Percentiles rank a stretch among this genome's conserved stretches.
These are phyloP conservation scores for Drosophila quinaria DNA, from an alignment of 2,888 invertebrate genomes.

Conservation along the genomic window DNA sequence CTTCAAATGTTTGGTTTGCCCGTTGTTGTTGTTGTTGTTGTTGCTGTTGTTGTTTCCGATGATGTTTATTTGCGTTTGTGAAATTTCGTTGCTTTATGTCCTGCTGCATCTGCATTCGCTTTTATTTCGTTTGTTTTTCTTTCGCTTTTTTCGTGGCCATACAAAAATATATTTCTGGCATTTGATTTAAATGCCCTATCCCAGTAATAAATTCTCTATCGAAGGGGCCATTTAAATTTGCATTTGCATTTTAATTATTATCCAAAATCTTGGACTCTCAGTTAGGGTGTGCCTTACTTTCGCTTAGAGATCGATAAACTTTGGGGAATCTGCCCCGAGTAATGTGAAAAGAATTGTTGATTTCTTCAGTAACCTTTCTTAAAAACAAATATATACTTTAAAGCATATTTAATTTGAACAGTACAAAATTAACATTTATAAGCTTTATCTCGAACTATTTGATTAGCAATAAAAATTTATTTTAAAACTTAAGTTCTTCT, in stretches of 20 bases:
- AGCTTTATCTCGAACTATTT: no score
- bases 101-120: slow-evolving; percentile 36
- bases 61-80: slow-evolving; percentile 49
- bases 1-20: slow-evolving; percentile 70
- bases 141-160: slow-evolving; percentile 11
- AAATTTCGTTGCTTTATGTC: slow-evolving; percentile 52
- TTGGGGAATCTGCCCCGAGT: neutral
- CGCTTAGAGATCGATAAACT: neutral
- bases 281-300: neutral
- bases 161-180: slow-evolving; percentile 11
- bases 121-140: slow-evolving; percentile 1
- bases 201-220: neutral
- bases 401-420: no score
- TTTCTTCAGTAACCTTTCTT: no score
- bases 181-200: neutral
- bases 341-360: neutral
- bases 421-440: no score
- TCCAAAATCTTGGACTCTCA: neutral
- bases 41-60: slow-evolving; percentile 28
- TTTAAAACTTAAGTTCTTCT: no score
- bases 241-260: neutral
- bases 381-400: no score
- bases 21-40: slow-evolving; percentile 9
- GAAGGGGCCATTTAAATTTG: neutral
- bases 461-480: no score